Conservation (phyloP, 1,140 invertebrate genomes). For the Aphelinus atriplicis region DNA sequence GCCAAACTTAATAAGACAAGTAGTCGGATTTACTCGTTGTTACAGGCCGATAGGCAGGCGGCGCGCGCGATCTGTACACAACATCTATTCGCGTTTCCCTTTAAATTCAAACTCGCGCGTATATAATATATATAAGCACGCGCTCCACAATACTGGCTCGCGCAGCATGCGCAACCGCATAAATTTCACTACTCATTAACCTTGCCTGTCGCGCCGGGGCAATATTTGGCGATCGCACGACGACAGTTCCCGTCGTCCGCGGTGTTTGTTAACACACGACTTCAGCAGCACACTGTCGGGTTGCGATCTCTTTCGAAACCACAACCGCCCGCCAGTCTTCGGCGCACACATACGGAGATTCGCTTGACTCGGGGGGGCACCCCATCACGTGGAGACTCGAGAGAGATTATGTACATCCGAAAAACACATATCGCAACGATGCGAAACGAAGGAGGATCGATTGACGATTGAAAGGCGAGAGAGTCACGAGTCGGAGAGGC, state of each 20-base stretch:
- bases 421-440: no score
- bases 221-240: not conserved
- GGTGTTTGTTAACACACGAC: not conserved
- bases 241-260: not conserved
- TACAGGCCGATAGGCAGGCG: no score
- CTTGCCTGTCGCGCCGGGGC: not conserved
- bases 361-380: no score
- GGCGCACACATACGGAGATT: no score
- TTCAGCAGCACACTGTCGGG: not conserved
- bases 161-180: not conserved
- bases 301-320: no score
- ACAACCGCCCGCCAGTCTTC: no score
- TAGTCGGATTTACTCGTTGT: not conserved
- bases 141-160: not conserved
- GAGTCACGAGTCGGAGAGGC: no score
- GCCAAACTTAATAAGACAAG: constrained; percentile 14
- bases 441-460: no score
- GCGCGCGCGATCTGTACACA: no score
- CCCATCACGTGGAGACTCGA: no score
- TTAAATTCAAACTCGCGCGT: not conserved
- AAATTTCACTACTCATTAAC: constrained; percentile 31
- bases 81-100: not conserved
- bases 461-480: no score
- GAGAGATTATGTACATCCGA: no score
- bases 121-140: not conserved